phyloP scores from a whole-genome alignment of 1,140 invertebrate species.

The Leptinotarsa defecta region DNA sequence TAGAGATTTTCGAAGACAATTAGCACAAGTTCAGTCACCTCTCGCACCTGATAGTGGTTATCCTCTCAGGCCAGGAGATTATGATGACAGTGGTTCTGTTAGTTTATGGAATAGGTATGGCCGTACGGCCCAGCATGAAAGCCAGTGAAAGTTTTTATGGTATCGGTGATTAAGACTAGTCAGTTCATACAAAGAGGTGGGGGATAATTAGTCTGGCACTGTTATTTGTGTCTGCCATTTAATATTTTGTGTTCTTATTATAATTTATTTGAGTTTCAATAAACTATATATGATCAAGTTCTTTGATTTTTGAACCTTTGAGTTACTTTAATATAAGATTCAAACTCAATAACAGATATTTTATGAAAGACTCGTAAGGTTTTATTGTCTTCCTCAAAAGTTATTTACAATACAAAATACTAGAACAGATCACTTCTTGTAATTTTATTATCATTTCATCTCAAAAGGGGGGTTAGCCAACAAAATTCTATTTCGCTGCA shows the following conservation, averaged over 20 bases:
- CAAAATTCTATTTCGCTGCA: no score
- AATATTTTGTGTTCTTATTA: background rate
- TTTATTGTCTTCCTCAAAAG: no score
- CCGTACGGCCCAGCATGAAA: background rate
- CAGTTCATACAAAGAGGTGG: conserved; percentile 23
- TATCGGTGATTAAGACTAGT: background rate
- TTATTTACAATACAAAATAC: no score
- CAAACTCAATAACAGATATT: no score
- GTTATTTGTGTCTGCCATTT: background rate
- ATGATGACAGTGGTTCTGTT: background rate
- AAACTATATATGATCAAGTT: background rate
- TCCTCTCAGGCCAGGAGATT: background rate
- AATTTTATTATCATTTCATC: no score
- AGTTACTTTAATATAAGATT: no score
- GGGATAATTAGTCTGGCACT: conserved; percentile 16
- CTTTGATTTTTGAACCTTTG: background rate
- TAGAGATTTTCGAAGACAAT: background rate
- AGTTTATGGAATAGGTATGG: conserved; percentile 32
- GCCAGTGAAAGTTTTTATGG: background rate
- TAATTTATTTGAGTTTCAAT: background rate
- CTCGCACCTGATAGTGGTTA: conserved; percentile 29
- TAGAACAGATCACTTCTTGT: no score
- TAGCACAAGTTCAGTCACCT: background rate
- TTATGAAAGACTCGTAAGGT: no score
- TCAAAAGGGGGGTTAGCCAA: no score